Evolutionary conservation across 2,113 vertebrate genomes (phyloP).

Genomic region (Chaenocephalus aceratus): DNA sequence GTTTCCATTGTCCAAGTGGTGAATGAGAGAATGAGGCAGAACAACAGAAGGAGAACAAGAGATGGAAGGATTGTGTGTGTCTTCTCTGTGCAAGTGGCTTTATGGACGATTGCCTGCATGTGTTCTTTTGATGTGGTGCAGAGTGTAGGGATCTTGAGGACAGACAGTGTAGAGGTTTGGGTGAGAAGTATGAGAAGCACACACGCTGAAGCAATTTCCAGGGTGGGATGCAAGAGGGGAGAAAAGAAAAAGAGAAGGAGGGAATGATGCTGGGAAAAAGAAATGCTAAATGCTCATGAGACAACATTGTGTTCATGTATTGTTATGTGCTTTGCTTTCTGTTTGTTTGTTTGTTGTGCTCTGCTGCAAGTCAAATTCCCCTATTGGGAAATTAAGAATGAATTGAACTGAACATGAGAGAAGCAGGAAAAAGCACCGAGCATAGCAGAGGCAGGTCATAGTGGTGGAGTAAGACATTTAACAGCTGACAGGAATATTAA

Average conservation of each 20-base stretch:
- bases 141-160: slow-evolving; percentile 35
- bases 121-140: slow-evolving; percentile 4
- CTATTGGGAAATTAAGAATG: too few relatives aligned
- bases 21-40: slow-evolving; percentile 14
- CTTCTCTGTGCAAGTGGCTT: not conserved
- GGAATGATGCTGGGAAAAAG: not conserved
- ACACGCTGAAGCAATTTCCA: slow-evolving; percentile 42
- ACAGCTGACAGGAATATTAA: slow-evolving; percentile 1
- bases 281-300: not conserved
- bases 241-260: slow-evolving; percentile 4
- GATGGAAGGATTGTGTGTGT: slow-evolving; percentile 22
- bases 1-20: slow-evolving; percentile 36
- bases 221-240: slow-evolving; percentile 13
- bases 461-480: slow-evolving; percentile 1
- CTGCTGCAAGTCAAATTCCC: too few relatives aligned
- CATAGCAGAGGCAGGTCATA: not conserved
- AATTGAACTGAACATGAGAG: not conserved
- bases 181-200: slow-evolving; percentile 35
- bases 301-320: not conserved
- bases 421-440: slow-evolving; percentile 2
- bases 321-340: too few relatives aligned
- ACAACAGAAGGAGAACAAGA: slow-evolving; percentile 19
- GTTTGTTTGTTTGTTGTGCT: too few relatives aligned
- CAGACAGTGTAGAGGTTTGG: slow-evolving; percentile 39
- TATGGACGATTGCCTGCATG: not conserved